Evolutionary conservation across 2,113 vertebrate species (phyloP).

Genomic region (Indri indri): DNA sequence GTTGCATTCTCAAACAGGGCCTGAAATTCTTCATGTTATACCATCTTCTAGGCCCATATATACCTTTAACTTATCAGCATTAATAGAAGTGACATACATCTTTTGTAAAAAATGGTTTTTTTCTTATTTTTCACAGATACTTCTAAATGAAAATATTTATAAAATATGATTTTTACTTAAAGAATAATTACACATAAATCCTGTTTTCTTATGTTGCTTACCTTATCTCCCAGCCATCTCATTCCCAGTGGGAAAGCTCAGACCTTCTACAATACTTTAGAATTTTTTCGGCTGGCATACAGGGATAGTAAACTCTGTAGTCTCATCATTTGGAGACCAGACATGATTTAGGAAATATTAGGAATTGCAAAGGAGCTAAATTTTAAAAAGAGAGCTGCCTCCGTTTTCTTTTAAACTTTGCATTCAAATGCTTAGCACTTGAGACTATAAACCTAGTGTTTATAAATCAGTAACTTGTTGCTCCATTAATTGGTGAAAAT

Average conservation of each 20-base stretch:
- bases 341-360: background rate
- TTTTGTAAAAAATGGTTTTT: background rate
- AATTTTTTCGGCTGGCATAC: background rate
- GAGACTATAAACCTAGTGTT: background rate
- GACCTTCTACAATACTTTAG: background rate
- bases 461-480: background rate
- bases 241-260: background rate
- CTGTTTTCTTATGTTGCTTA: background rate
- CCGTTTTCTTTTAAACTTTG: background rate
- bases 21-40: background rate
- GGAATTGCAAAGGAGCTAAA: background rate
- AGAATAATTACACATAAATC: background rate
- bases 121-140: background rate
- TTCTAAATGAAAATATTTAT: background rate
- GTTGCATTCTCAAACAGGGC: background rate
- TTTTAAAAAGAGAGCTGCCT: background rate
- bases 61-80: slow-evolving; percentile 29
- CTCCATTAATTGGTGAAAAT: background rate
- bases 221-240: background rate
- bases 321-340: background rate
- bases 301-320: background rate
- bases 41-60: background rate
- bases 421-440: background rate
- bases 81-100: background rate
- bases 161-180: background rate